Conservation (phyloP, 2,888 invertebrate genomes). For the Drosophila subquinaria region DNA sequence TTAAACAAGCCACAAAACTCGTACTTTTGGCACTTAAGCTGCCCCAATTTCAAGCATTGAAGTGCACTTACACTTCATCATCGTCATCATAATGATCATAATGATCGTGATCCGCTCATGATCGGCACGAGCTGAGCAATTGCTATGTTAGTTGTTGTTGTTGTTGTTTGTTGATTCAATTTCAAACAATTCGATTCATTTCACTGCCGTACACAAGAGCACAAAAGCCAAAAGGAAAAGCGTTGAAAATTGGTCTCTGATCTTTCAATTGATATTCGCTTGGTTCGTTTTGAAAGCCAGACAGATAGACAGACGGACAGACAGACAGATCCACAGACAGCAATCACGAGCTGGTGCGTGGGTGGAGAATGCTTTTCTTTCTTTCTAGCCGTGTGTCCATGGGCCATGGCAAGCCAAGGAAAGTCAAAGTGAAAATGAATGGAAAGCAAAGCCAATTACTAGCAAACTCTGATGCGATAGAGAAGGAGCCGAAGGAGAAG, state of each 20-base stretch:
- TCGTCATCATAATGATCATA: constrained; percentile 26
- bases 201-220: constrained; percentile 47
- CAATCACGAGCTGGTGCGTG: constrained; percentile 65
- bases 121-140: constrained; percentile 65
- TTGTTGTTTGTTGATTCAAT: constrained; percentile 61
- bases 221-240: constrained; percentile 75
- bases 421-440: constrained; percentile 79
- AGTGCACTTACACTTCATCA: constrained; percentile 70
- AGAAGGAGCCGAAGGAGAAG: neutral
- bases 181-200: constrained; percentile 67
- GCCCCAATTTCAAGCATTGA: constrained; percentile 74
- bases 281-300: constrained; percentile 49
- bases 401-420: constrained; percentile 68
- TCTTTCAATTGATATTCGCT: constrained; percentile 50
- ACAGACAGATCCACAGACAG: constrained; percentile 5
- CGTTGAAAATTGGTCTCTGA: constrained; percentile 77
- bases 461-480: constrained; percentile 18
- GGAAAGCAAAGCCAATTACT: constrained; percentile 77
- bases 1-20: constrained; percentile 47
- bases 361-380: constrained; percentile 65
- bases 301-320: constrained; percentile 6
- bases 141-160: constrained; percentile 28
- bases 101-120: constrained; percentile 41
- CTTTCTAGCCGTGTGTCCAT: constrained; percentile 27
- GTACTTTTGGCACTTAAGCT: constrained; percentile 72